These are phyloP conservation scores for Plodia interpunctella DNA, from an alignment of 1,140 invertebrate species.

Conservation along the genomic window DNA sequence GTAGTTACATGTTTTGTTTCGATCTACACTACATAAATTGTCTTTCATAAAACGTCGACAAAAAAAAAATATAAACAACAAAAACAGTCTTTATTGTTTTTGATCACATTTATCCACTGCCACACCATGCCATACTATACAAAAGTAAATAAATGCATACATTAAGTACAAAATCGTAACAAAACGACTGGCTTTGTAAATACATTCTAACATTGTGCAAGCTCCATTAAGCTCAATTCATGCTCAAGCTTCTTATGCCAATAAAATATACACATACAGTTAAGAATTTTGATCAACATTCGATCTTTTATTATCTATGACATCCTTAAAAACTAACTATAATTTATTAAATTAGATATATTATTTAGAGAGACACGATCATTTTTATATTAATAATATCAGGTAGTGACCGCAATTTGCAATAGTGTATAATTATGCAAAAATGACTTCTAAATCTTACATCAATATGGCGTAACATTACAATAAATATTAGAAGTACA, in stretches of 20 bases:
- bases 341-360: no score
- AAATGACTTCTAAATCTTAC: constrained; percentile 10
- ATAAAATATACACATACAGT: neutral
- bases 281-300: neutral
- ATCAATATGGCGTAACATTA: constrained; percentile 30
- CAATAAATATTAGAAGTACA: constrained; percentile 31
- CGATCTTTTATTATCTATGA: neutral
- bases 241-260: neutral
- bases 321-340: neutral
- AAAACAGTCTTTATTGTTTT: neutral
- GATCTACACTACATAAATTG: neutral
- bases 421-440: constrained; percentile 6
- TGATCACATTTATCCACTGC: neutral
- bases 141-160: constrained; percentile 11
- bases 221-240: constrained; percentile 5
- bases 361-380: constrained; percentile 3
- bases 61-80: no score
- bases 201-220: constrained; percentile 5
- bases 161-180: constrained; percentile 11
- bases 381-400: neutral
- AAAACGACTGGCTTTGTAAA: neutral
- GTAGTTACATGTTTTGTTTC: neutral
- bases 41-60: neutral
- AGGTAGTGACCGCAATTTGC: neutral
- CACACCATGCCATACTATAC: neutral